Conservation (phyloP, 92 coral and sea anemone species). For the Phenganax subtilis region DNA sequence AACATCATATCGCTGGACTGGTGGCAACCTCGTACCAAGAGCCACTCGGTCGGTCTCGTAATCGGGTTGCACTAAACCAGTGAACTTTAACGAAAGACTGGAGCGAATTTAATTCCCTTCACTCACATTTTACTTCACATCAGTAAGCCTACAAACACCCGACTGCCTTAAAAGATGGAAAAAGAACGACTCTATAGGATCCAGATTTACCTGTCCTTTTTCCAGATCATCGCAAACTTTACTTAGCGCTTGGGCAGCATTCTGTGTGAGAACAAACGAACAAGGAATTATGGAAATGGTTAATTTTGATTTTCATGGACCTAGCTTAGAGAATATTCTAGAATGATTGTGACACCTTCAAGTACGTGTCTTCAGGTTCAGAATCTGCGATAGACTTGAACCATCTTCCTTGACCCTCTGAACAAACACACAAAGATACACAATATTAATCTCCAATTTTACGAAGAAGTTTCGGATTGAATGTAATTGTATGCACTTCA, state of each 20-base stretch:
- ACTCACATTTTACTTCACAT: background rate
- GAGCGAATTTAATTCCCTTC: background rate
- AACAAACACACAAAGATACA: background rate
- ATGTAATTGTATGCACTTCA: background rate
- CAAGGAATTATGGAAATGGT: background rate
- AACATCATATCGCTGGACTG: background rate
- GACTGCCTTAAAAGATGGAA: background rate
- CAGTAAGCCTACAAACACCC: background rate
- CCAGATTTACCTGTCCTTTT: conserved; percentile 57
- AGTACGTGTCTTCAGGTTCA: conserved; percentile 90
- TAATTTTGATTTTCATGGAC: too few relatives aligned
- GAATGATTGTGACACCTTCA: conserved; percentile 58
- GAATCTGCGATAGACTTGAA: conserved; percentile 80
- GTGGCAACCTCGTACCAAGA: too few relatives aligned
- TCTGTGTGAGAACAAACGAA: conserved; percentile 43
- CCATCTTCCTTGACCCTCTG: conserved; percentile 89
- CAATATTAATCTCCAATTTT: background rate
- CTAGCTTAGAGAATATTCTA: too few relatives aligned
- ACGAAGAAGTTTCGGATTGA: background rate
- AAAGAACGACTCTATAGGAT: background rate
- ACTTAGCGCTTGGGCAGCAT: conserved; percentile 78
- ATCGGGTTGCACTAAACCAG: too few relatives aligned
- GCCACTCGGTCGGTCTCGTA: too few relatives aligned
- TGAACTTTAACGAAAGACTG: too few relatives aligned
- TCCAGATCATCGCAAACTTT: conserved; percentile 84